Evolutionary conservation across 2,888 invertebrate species (phyloP), one percentile per base, ranked within the genome.

Genomic region (Heliconius erato): DNA sequence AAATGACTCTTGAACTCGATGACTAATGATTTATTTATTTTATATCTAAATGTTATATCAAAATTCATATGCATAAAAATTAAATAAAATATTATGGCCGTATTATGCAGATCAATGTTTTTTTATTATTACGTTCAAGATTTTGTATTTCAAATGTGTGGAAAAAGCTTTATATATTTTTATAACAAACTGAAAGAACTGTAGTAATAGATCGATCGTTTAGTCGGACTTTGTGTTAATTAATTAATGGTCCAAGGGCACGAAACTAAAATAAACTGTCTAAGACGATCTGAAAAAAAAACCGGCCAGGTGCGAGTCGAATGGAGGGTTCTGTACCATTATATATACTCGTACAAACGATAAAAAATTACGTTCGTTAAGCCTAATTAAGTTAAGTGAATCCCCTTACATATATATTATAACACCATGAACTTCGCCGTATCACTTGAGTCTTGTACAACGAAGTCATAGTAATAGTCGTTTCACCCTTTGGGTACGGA

Each of bases 1-100:
- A 71, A 71, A 71, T 26, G 2, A 16, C 72, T 49, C 72, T 26
- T 49, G 26, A 26, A 26, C 26, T 44, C 16, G 40, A 71, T 40
- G n/a, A n/a, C 71, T 44, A 72, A 72, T 72, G 44, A 49, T 26
- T 72, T 40, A 1, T 40, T 40, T 26, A 44, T 72, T 72, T 72
- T 2, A 44, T 16, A 1, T 49, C 72, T 26, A 72, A 72, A 71
- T 44, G 40, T 32, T 5, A 11, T 35, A 71, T 71, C 23, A 14
- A 71, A 44, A 72, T 72, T 44, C 12, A 44, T 69, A 11, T 40
- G 40, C 40, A 44, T 71, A 40, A 14, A 14, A 71, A 71, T 71
- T 0, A 6, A 44, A 44, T 71, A 44, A n/a, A 71, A 71, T 71
- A 14, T 44, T 71, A 14, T 44, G n/a, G 40, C 4, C 71, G n/a